phyloP scores from a whole-genome alignment of 2,113 vertebrate species.

The Mystacornis crossleyi region DNA sequence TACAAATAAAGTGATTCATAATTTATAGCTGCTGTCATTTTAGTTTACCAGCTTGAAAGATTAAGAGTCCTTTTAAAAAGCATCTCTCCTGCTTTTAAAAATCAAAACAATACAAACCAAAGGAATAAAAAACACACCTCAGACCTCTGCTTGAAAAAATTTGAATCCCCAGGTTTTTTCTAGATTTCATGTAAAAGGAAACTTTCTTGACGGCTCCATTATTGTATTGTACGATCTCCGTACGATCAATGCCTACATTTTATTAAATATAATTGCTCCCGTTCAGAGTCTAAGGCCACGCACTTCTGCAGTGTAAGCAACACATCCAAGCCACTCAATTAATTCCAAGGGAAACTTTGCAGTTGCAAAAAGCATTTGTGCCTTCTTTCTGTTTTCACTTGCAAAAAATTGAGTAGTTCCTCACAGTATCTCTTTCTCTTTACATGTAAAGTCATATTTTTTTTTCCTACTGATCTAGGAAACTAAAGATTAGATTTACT shows the following conservation, averaged over 20 bases:
- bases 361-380: background rate
- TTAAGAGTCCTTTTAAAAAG: background rate
- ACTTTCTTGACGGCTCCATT: background rate
- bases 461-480: background rate
- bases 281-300: background rate
- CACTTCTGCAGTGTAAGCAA: background rate
- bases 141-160: background rate
- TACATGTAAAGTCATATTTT: background rate
- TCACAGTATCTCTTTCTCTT: background rate
- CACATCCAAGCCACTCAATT: background rate
- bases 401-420: background rate
- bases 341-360: background rate
- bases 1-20: slow-evolving; percentile 46
- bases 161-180: background rate
- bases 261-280: background rate
- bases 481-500: background rate
- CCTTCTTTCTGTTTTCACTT: background rate
- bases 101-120: background rate
- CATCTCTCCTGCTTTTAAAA: background rate
- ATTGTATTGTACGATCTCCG: background rate
- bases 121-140: background rate
- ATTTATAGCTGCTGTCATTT: slow-evolving; percentile 54
- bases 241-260: background rate
- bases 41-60: slow-evolving; percentile 15
- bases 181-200: background rate